Evolutionary conservation across 1,140 invertebrate species (phyloP).

Genomic region (Popillia japonica): DNA sequence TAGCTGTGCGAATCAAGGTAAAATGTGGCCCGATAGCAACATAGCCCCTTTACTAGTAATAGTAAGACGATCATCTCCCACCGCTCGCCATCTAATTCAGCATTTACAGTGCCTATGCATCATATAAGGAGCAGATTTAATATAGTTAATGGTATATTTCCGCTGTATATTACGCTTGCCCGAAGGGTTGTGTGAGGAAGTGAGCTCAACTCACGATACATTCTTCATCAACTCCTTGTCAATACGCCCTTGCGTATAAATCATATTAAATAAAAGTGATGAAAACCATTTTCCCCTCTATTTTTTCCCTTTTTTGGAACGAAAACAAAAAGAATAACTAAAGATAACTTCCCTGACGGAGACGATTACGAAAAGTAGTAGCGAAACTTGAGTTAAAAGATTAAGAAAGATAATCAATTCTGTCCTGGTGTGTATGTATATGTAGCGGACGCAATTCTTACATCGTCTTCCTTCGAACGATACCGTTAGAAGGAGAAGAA

Average conservation of each 20-base stretch:
- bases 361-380: not conserved
- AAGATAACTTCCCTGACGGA: not conserved
- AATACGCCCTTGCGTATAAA: not conserved
- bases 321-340: not conserved
- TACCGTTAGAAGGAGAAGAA: not conserved
- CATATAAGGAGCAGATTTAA: not conserved
- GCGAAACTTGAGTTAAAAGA: not conserved
- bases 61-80: no score
- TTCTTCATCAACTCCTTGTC: not conserved
- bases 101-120: no score
- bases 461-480: not conserved
- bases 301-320: not conserved
- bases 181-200: not conserved
- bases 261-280: conserved; percentile 2
- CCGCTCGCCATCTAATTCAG: no score
- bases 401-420: not conserved
- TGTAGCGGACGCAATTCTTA: not conserved
- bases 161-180: not conserved
- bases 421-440: no score
- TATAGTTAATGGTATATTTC: not conserved
- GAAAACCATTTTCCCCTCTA: not conserved
- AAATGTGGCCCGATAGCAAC: no score
- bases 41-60: no score
- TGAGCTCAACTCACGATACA: not conserved
- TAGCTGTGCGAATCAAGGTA: no score